Conservation (phyloP, 1,140 invertebrate species). For the Aphidius gifuensis region DNA sequence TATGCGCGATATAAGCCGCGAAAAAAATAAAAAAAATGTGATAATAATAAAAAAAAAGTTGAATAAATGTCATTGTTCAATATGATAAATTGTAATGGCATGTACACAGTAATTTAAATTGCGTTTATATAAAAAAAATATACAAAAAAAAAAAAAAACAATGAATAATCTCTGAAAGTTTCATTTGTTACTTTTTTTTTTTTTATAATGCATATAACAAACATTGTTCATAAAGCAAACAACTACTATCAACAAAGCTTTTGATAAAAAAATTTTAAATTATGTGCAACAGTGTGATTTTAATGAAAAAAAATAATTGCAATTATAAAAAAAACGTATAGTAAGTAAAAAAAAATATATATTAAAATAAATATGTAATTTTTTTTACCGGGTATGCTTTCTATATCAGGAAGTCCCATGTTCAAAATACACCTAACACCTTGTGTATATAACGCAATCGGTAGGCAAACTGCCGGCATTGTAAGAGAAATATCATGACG, state of each 20-base stretch:
- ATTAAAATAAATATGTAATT: conserved; percentile 3
- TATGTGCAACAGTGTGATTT: not conserved
- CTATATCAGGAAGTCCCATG: conserved; percentile 45
- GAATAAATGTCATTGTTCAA: too few relatives aligned
- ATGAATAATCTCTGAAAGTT: too few relatives aligned
- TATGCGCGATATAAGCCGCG: too few relatives aligned
- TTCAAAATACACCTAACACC: conserved; percentile 19
- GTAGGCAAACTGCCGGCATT: conserved; percentile 38
- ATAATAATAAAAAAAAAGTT: too few relatives aligned
- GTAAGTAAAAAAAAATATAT: not conserved
- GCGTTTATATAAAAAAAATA: too few relatives aligned
- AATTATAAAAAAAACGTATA: not conserved
- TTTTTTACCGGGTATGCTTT: conserved; percentile 45
- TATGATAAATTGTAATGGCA: too few relatives aligned
- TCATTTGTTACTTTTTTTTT: too few relatives aligned
- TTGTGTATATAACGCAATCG: conserved; percentile 34
- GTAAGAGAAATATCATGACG: conserved; percentile 17
- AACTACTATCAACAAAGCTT: not conserved
- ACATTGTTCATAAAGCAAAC: too few relatives aligned
- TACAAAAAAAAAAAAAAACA: too few relatives aligned
- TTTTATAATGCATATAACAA: too few relatives aligned
- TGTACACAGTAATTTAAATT: too few relatives aligned
- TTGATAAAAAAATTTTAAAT: not conserved
- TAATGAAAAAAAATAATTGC: not conserved
- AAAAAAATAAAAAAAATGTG: too few relatives aligned